Conservation (phyloP, 1,140 invertebrate genomes). For the Drosophila virilis region DNA sequence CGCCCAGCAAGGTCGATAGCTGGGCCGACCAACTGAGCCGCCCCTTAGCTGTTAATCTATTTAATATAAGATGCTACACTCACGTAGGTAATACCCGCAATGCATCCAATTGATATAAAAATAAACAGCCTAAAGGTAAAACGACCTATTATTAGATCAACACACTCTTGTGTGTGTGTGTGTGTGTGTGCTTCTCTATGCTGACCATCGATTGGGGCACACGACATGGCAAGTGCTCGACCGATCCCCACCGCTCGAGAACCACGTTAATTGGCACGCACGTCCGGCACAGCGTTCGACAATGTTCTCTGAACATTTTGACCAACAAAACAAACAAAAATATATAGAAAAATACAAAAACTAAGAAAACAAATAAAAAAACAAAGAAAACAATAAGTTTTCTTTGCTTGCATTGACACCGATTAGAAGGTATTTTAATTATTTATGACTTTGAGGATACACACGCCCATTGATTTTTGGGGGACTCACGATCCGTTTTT, state of each 20-base stretch:
- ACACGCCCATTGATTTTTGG: conserved; percentile 42
- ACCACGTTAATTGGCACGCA: conserved; percentile 36
- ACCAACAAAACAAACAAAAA: not conserved
- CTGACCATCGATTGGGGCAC: conserved; percentile 77
- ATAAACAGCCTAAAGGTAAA: conserved; percentile 73
- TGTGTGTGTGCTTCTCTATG: conserved; percentile 18
- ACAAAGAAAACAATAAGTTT: conserved; percentile 38
- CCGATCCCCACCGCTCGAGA: not conserved
- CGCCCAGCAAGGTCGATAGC: conserved; percentile 15
- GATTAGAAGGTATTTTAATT: conserved; percentile 83
- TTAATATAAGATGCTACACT: conserved; percentile 15
- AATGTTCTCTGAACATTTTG: conserved; percentile 43
- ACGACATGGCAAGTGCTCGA: conserved; percentile 56
- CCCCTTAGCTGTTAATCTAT: too few species aligned
- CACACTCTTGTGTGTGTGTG: conserved; percentile 8
- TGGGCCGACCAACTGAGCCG: conserved; percentile 20
- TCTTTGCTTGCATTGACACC: conserved; percentile 72
- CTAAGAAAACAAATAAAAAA: not conserved
- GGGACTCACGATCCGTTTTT: conserved; percentile 27
- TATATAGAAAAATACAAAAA: not conserved
- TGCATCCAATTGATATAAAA: conserved; percentile 53
- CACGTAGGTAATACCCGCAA: conserved; percentile 40
- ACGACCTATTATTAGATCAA: conserved; percentile 53
- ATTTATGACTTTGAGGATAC: conserved; percentile 76
- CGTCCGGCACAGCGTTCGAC: conserved; percentile 40